Evolutionary conservation across 2,113 vertebrate genomes (phyloP).

Genomic region (Ondatra zibethicus): DNA sequence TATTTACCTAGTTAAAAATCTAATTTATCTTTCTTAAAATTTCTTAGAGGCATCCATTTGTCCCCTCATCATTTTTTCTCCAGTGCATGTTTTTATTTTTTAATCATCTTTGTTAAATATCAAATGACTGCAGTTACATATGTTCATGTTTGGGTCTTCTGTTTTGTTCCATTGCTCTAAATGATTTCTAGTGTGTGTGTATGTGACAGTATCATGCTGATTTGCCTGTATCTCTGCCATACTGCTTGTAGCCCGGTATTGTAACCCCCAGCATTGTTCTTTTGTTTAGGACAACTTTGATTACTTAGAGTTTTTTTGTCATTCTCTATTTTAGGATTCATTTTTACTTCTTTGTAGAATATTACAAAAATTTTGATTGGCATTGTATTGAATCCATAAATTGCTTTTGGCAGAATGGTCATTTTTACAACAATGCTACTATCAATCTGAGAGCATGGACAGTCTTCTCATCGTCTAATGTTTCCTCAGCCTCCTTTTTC

Average conservation of each 20-base stretch:
- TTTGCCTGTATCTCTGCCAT: not conserved
- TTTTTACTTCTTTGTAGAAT: not conserved
- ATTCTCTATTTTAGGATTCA: not conserved
- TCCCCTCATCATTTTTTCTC: not conserved
- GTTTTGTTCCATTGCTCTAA: not conserved
- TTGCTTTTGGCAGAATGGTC: not conserved
- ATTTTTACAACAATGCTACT: not conserved
- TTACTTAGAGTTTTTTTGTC: not conserved
- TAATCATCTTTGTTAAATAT: not conserved
- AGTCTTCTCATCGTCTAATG: too few relatives aligned
- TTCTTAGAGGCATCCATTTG: not conserved
- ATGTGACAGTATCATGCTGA: not conserved
- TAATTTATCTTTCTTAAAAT: not conserved
- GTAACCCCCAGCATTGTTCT: not conserved
- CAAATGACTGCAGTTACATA: not conserved
- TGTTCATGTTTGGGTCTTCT: not conserved
- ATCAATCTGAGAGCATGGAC: rapidly evolving
- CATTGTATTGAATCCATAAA: not conserved
- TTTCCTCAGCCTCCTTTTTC: not conserved
- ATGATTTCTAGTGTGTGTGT: not conserved
- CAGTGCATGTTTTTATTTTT: not conserved
- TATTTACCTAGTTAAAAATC: not conserved
- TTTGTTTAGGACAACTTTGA: not conserved
- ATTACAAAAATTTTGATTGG: not conserved
- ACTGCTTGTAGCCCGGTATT: too few relatives aligned